Conservation (phyloP, 2,888 invertebrate genomes). For the Drosophila helvetica region DNA sequence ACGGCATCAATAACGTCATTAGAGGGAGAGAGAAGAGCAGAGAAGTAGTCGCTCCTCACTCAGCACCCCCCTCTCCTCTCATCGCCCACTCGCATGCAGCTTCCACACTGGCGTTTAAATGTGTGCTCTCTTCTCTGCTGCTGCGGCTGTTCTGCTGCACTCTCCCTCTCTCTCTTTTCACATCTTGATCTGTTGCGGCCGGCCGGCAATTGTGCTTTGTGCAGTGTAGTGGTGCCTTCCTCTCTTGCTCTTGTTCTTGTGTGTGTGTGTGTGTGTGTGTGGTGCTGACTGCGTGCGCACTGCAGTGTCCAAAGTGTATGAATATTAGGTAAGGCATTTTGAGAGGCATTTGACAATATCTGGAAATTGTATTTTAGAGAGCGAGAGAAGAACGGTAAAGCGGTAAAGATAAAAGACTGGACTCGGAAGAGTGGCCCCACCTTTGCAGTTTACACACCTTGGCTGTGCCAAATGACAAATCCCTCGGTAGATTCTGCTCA, state of each 20-base stretch:
- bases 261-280: background rate
- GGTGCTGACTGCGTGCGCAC: background rate
- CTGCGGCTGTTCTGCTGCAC: background rate
- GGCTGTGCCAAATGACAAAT: background rate
- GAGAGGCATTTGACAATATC: too few relatives aligned
- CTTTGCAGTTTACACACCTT: background rate
- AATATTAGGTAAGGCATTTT: background rate
- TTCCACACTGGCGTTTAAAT: slow-evolving; percentile 22
- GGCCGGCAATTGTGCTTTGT: slow-evolving; percentile 47
- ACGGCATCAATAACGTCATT: slow-evolving; percentile 69
- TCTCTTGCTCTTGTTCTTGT: background rate
- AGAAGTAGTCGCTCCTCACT: background rate
- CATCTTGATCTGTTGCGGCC: slow-evolving; percentile 20
- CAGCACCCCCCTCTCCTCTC: too few relatives aligned
- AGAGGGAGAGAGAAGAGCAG: slow-evolving; percentile 11
- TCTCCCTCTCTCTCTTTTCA: background rate
- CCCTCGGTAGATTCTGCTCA: background rate
- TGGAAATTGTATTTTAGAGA: too few relatives aligned
- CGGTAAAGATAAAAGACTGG: background rate
- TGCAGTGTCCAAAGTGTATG: slow-evolving; percentile 1
- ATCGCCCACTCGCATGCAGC: background rate
- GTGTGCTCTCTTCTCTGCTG: slow-evolving; percentile 23
- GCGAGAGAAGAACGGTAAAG: background rate
- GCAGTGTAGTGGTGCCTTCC: background rate
- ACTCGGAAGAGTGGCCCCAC: slow-evolving; percentile 4